Evolutionary conservation across 1,140 invertebrate species (phyloP).

Genomic region (Drosophila serrata): DNA sequence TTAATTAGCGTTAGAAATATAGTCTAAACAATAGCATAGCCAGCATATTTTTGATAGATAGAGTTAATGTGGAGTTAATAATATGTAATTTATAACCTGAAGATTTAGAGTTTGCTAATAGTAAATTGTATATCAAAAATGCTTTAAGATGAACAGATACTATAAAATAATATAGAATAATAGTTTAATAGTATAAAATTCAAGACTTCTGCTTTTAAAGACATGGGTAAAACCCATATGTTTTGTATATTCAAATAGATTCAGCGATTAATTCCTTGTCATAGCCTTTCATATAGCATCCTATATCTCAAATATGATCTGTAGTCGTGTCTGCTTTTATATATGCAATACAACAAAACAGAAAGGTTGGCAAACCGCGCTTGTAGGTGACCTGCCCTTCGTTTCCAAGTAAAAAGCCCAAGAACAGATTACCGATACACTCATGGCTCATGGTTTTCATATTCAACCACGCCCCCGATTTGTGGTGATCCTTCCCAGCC

Average conservation of each 20-base stretch:
- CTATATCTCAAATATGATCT: background rate
- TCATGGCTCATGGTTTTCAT: slow-evolving; percentile 17
- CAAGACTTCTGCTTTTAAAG: background rate
- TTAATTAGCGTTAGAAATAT: background rate
- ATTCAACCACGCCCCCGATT: slow-evolving; percentile 9
- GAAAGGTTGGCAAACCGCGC: background rate
- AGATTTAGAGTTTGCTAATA: background rate
- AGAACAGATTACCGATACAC: slow-evolving; percentile 8
- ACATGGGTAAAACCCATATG: background rate
- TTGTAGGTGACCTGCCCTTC: slow-evolving; percentile 5
- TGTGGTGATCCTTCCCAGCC: slow-evolving; percentile 25
- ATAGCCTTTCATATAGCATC: background rate
- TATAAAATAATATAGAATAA: too few relatives aligned
- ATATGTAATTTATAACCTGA: background rate
- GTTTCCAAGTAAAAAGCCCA: background rate
- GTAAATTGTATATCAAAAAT: too few relatives aligned
- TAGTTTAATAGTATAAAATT: background rate
- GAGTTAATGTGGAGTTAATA: background rate
- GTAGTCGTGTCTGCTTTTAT: background rate
- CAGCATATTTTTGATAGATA: background rate
- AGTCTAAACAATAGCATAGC: too few relatives aligned
- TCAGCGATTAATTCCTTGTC: background rate
- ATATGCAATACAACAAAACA: background rate
- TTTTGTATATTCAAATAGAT: background rate
- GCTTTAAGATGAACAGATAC: background rate